phyloP scores from a whole-genome alignment of 2,888 invertebrate genomes.

The Thera britannica region DNA sequence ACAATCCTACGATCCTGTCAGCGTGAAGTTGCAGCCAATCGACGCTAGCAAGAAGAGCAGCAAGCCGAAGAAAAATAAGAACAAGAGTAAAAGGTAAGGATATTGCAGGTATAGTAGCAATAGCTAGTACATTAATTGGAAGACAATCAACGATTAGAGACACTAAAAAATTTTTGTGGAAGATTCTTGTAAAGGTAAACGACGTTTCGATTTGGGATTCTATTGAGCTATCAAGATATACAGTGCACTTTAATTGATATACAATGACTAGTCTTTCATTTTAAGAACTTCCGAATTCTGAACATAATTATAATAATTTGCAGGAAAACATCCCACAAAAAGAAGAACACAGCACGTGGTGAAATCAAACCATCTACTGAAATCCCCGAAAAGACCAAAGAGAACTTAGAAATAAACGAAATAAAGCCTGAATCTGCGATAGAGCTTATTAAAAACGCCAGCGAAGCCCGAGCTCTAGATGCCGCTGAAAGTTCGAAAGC shows the following conservation, averaged over 20 bases:
- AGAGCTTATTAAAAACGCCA: constrained; percentile 41
- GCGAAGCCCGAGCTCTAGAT: constrained; percentile 68
- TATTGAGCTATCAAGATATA: no score
- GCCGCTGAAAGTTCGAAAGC: constrained; percentile 69
- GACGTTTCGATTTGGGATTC: no score
- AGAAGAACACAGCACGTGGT: constrained; percentile 72
- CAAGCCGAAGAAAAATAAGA: constrained; percentile 79
- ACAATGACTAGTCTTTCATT: background rate
- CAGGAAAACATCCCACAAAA: constrained; percentile 71
- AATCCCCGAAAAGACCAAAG: constrained; percentile 53
- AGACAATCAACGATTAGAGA: no score
- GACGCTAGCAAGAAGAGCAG: constrained; percentile 81
- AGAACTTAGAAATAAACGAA: constrained; percentile 52
- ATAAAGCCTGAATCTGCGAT: constrained; percentile 48
- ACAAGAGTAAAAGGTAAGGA: constrained; percentile 60
- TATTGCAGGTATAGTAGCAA: background rate
- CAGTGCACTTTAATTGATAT: no score
- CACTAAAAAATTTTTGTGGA: no score
- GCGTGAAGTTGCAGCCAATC: constrained; percentile 88
- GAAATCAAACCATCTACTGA: constrained; percentile 58
- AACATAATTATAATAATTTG: constrained; percentile 32
- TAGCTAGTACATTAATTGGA: background rate
- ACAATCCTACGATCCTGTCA: constrained; percentile 93
- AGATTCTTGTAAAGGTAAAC: no score
- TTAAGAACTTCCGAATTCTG: background rate